Evolutionary conservation across 2,797 vertebrate genomes (phyloP).

Genomic region (Parotocinclus haroldoi): DNA sequence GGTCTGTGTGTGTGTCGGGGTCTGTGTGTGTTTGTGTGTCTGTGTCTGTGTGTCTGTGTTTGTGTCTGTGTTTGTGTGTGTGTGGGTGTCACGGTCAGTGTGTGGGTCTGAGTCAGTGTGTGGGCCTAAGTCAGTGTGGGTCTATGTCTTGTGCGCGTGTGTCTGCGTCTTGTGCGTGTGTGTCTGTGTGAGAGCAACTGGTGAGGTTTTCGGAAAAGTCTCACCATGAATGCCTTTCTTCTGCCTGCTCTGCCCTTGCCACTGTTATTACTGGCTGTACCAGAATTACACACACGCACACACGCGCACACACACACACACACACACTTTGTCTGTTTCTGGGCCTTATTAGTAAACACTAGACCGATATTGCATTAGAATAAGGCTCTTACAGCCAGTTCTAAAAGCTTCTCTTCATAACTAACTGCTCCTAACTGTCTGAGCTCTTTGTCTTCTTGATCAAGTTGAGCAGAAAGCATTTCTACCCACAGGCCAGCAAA

Average conservation of each 20-base stretch:
- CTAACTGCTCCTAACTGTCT: conserved; percentile 10
- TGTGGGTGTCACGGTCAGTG: conserved; percentile 1
- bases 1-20: conserved; percentile 3
- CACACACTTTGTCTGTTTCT: conserved; percentile 6
- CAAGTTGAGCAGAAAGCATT: conserved; percentile 8
- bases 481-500: conserved; percentile 3
- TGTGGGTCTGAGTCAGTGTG: too few species aligned
- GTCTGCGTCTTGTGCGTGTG: conserved; percentile 7
- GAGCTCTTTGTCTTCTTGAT: background rate
- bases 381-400: background rate
- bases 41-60: conserved; percentile 4
- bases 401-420: conserved; percentile 1
- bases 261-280: conserved; percentile 33
- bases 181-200: background rate
- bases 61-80: conserved; percentile 29
- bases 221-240: conserved; percentile 54
- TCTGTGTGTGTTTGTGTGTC: conserved; percentile 36
- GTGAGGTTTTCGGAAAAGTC: conserved; percentile 53
- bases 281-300: conserved; percentile 6
- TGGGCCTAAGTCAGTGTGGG: conserved; percentile 5
- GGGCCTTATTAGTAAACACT: conserved; percentile 28
- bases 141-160: conserved; percentile 29
- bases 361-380: background rate
- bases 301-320: conserved; percentile 12
- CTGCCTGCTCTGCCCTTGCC: conserved; percentile 51